Base-by-base conservation (phyloP, 1,140 invertebrate species). In the Saccostrea echinata region DNA sequence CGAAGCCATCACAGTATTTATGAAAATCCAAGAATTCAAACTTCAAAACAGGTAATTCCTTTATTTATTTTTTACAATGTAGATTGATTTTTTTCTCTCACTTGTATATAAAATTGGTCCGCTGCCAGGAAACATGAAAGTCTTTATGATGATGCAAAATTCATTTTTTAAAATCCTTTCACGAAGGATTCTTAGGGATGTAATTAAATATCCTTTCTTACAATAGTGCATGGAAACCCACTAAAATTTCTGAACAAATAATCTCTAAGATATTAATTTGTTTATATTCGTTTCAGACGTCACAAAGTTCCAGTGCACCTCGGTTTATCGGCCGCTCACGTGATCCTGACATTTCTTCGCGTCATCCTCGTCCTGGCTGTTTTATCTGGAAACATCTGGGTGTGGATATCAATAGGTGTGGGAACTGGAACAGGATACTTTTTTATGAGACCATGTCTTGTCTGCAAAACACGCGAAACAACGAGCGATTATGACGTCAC, bases 401-500 rank as follows among this genome's bases (percentile, higher is more conserved):
- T 76, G 24, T 76, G 68, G 68, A 76, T 76, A 12, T 76, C 68
- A 9, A 24, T 76, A 27, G 68, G 68, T 13, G 24, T 76, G 24
- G 68, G 68, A 1, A 11, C 27, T 0, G 68, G 68, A 27, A 76
- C 68, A 2, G 68, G 68, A 12, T 76, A 76, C 30, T 76, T 71
- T 24, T 71, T 76, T 76, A 24, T 76, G 30, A 76, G 68, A 16
- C 68, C 68, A 9, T 76, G 68, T 76, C 68, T 76, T 16, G 30
- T 16, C 68, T 30, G 68, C 27, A 33, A 24, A 76, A 76, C 68
- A 76, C 30, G 24, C 68, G 27, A 6, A 27, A 16, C 30, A 76
- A 2, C 68, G 16, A 27, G 16, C 16, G 27, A 76, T 33, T 27
- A 16, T 76, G 68, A 76, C 68, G 68, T 76, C 68, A 16, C 3